Conservation (phyloP, 2,888 invertebrate species). For the Ichneumoninae sp. region DNA sequence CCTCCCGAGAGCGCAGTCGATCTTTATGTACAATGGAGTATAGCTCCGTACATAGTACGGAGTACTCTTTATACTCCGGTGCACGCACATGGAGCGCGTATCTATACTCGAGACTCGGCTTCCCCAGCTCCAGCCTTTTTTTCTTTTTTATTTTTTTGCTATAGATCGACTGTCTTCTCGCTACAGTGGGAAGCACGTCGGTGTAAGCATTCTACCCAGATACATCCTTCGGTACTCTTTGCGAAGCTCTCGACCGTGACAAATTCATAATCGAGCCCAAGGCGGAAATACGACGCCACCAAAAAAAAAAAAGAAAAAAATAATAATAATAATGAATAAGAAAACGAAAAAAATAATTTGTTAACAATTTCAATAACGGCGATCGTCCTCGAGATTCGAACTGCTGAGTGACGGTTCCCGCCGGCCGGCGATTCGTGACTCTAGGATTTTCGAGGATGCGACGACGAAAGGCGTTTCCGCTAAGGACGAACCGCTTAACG, state of each 20-base stretch:
- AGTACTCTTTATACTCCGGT: not conserved
- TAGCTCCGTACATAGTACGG: conserved; percentile 12
- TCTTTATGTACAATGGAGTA: not conserved
- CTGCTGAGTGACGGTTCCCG: too few species aligned
- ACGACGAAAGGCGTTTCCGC: conserved; percentile 35
- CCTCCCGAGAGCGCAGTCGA: not conserved
- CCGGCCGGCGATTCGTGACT: not conserved
- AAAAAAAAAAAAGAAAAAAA: not conserved
- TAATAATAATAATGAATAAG: too few species aligned
- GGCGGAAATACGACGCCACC: not conserved
- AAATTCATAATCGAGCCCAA: not conserved
- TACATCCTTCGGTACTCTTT: not conserved
- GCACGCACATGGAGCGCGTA: conserved; percentile 13
- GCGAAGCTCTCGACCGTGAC: not conserved
- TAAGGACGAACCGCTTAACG: conserved; percentile 67
- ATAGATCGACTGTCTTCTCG: conserved; percentile 23
- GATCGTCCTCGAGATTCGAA: too few species aligned
- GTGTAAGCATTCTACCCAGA: not conserved
- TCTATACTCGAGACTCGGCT: not conserved
- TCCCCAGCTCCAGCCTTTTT: conserved; percentile 18
- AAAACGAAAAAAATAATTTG: too few species aligned
- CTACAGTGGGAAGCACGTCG: conserved; percentile 19
- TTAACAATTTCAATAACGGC: too few species aligned
- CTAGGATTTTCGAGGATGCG: not conserved
- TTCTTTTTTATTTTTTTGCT: not conserved